These are phyloP conservation scores for Choristoneura fumiferana DNA, from an alignment of 1,140 invertebrate genomes.

Conservation along the genomic window DNA sequence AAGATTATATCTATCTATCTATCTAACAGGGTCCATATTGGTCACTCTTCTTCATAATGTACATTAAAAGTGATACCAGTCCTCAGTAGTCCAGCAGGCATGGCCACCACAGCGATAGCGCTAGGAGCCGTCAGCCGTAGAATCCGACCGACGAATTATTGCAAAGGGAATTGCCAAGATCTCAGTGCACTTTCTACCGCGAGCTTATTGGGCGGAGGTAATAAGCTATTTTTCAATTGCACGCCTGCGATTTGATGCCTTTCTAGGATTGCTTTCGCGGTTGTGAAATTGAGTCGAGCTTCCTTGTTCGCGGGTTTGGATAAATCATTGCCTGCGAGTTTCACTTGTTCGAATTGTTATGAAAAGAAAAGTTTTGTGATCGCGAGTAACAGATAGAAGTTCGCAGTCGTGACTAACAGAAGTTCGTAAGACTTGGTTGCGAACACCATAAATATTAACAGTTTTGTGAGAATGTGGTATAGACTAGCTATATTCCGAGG, in stretches of 20 bases:
- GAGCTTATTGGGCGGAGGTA: slow-evolving; percentile 34
- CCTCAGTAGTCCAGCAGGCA: not conserved
- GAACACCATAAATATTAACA: no score
- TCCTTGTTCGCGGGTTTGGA: slow-evolving; percentile 32
- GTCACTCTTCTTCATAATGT: no score
- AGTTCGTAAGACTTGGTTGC: no score
- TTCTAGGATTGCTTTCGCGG: slow-evolving; percentile 31
- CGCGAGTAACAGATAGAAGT: no score
- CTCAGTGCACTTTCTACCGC: slow-evolving; percentile 40
- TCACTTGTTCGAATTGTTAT: not conserved
- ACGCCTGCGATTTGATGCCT: slow-evolving; percentile 25
- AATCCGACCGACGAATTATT: slow-evolving; percentile 38
- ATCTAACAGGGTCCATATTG: no score
- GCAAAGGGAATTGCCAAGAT: slow-evolving; percentile 42
- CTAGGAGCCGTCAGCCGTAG: slow-evolving; percentile 28
- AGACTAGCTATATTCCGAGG: no score
- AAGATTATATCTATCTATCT: no score
- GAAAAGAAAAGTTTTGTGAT: no score
- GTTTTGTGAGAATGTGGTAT: no score
- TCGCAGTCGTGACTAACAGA: no score
- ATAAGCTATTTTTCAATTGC: slow-evolving; percentile 52
- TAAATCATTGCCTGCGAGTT: slow-evolving; percentile 28
- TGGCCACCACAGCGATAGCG: slow-evolving; percentile 20
- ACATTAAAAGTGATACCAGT: no score
- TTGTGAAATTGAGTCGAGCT: slow-evolving; percentile 24